A percentile compares a stretch with the other conserved stretches of the same genome.
Evolutionary conservation across 1,140 invertebrate genomes (phyloP).

Genomic region (Gryllus bimaculatus): DNA sequence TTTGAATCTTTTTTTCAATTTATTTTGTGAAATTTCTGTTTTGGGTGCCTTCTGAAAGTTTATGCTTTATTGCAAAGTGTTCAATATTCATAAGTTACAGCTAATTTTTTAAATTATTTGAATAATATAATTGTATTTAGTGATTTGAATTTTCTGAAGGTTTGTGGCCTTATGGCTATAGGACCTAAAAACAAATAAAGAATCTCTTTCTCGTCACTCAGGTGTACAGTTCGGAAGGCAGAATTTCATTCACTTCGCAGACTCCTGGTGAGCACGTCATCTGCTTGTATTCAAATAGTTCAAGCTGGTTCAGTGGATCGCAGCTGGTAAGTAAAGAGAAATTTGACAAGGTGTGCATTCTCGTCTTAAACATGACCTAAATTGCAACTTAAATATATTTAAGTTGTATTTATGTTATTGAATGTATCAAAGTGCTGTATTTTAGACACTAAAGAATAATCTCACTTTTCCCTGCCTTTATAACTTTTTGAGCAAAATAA

Average conservation of each 20-base stretch:
- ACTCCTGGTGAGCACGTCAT: constrained; percentile 95
- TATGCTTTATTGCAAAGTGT: background rate
- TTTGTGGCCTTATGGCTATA: too few relatives aligned
- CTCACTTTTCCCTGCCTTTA: background rate
- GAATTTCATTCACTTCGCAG: constrained; percentile 94
- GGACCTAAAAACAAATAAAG: too few relatives aligned
- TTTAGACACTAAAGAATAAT: background rate
- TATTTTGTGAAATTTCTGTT: too few relatives aligned
- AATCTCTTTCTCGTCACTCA: constrained; percentile 30
- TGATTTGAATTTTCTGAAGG: too few relatives aligned
- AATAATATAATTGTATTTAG: background rate
- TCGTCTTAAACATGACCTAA: background rate
- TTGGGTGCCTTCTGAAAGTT: too few relatives aligned
- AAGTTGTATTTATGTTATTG: too few relatives aligned
- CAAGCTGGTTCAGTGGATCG: constrained; percentile 90
- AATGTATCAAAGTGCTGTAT: background rate
- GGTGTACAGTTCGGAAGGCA: constrained; percentile 88
- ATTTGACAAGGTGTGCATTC: too few relatives aligned
- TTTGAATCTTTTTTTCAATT: too few relatives aligned
- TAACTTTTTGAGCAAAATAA: too few relatives aligned
- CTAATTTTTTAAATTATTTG: background rate
- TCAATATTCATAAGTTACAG: background rate
- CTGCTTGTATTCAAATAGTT: constrained; percentile 96
- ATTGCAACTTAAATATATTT: background rate
- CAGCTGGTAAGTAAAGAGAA: constrained; percentile 59